Base-by-base conservation (phyloP, 2,797 vertebrate species). In the Girardinus metallicus region DNA sequence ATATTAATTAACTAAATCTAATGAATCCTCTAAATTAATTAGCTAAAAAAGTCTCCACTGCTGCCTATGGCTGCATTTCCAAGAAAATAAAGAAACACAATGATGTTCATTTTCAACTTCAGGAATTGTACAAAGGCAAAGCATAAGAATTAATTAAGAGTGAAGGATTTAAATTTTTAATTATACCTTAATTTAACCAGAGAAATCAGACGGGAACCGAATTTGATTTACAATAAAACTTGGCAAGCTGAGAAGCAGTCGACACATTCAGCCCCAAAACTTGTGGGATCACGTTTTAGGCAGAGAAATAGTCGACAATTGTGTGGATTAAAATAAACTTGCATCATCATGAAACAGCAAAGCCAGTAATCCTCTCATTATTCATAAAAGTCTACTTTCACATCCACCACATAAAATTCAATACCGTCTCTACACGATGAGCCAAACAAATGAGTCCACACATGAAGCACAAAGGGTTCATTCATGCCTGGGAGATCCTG, bases 361-460 rank as follows among this genome's bases (percentile, higher is more conserved):
- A 81, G 82, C 80, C 85, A 68, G 77, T 94, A 93, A 95, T 94
- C 91, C 87, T 53, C 83, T 82, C 57, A 29, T 91, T 91, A 86
- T 89, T 92, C 87, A 80, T 62, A 74, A 72, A 83, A 87, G 75
- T 84, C 72, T 31, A 76, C 84, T 89, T 88, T 92, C 85, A 91
- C 85, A 92, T 91, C 85, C 74, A 76, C 47, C 12, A 60, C 85
- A 83, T 91, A 87, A 84, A 92, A 90, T 90, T 89, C 80, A 68
- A 73, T 46, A 76, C 84, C 70, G 91, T 92, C 87, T 92, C 87
- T 83, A 47, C 82, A 90, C 84, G 73, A 86, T 36, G 70, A 86
- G 82, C 84, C 85, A 87, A 91, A 94, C 89, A 94, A 94, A 94
- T 87, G 89, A 91, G 89, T 90, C 89, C 79, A 86, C 82, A 88